These are phyloP conservation scores for Luperina nickerlii DNA, from an alignment of 2,888 invertebrate genomes.

Conservation along the genomic window DNA sequence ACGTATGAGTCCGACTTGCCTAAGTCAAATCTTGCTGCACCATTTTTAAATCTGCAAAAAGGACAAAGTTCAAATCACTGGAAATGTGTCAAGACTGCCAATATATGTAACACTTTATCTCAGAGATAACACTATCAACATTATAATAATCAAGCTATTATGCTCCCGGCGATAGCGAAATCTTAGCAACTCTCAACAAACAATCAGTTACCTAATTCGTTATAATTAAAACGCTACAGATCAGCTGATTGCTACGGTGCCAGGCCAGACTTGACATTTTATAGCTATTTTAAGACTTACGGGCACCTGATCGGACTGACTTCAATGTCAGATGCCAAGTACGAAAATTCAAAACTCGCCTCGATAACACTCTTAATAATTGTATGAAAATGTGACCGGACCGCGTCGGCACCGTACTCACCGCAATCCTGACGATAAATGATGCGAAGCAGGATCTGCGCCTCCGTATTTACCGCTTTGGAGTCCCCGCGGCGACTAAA, in stretches of 20 bases:
- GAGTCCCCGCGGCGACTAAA: conserved; percentile 88
- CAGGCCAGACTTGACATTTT: conserved; percentile 88
- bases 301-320: conserved; percentile 86
- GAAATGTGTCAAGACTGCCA: conserved; percentile 73
- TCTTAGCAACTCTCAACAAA: conserved; percentile 69
- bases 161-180: conserved; percentile 74
- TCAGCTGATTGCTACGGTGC: conserved; percentile 89
- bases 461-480: conserved; percentile 90
- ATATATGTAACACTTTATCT: conserved; percentile 73
- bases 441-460: conserved; percentile 88
- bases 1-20: conserved; percentile 75
- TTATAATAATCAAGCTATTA: conserved; percentile 76
- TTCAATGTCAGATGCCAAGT: conserved; percentile 87
- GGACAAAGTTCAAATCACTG: conserved; percentile 77
- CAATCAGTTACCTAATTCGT: conserved; percentile 85
- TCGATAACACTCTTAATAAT: conserved; percentile 53
- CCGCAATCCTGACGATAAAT: conserved; percentile 89
- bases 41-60: conserved; percentile 89
- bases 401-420: conserved; percentile 78
- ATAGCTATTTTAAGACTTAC: conserved; percentile 89
- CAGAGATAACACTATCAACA: conserved; percentile 78
- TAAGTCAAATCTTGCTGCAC: conserved; percentile 91
- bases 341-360: conserved; percentile 68
- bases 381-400: conserved; percentile 62
- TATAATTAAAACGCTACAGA: conserved; percentile 86